Evolutionary conservation across 2,888 invertebrate genomes (phyloP).

Genomic region (Cyclophora albipunctata): DNA sequence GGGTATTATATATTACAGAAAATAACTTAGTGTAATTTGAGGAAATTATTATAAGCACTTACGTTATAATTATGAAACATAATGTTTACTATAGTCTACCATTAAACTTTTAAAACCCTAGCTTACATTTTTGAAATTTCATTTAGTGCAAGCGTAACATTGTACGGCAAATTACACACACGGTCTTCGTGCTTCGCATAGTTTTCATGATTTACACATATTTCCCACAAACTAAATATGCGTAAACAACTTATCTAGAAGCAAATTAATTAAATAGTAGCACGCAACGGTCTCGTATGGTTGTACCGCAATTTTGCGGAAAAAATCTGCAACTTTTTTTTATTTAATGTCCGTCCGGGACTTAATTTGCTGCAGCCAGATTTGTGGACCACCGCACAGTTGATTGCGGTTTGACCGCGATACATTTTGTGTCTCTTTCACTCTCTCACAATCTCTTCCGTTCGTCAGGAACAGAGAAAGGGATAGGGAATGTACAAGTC

Average conservation of each 20-base stretch:
- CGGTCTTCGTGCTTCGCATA: no score
- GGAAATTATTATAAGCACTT: no score
- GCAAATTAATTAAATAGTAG: slow-evolving; percentile 17
- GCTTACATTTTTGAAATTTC: no score
- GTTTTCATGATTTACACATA: slow-evolving; percentile 2
- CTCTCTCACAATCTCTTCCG: neutral
- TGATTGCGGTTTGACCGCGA: slow-evolving; percentile 8
- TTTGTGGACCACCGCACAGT: slow-evolving; percentile 11
- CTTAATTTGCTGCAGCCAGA: slow-evolving; percentile 12
- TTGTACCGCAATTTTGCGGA: slow-evolving; percentile 16
- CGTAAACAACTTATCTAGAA: slow-evolving; percentile 14
- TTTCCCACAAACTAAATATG: slow-evolving; percentile 10
- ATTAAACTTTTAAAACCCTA: no score
- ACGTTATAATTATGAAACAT: no score
- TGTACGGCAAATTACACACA: no score
- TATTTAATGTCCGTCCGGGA: slow-evolving; percentile 7
- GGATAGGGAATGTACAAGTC: neutral
- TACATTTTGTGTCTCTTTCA: neutral
- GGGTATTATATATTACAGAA: no score
- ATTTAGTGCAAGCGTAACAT: no score
- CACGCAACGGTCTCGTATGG: slow-evolving; percentile 15
- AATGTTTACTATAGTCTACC: no score
- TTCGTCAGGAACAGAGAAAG: neutral
- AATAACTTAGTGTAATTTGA: no score
- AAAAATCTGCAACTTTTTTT: slow-evolving; percentile 11